Percentiles rank a stretch among this genome's conserved stretches.
These are phyloP conservation scores for Volucella bombylans DNA, from an alignment of 2,888 invertebrate genomes.

Conservation along the genomic window DNA sequence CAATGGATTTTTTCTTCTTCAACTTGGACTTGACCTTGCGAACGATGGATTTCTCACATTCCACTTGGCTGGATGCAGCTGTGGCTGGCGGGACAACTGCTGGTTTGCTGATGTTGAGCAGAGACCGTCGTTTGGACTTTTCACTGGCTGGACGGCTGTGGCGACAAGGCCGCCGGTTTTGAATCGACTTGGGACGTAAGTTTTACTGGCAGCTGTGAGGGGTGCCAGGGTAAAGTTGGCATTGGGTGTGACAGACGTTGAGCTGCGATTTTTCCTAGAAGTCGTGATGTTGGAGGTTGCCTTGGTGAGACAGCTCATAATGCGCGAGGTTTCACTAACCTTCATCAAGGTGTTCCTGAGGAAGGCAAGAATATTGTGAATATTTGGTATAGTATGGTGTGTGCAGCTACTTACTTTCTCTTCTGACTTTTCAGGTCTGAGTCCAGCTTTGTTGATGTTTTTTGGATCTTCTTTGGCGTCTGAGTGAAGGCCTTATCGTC, in stretches of 20 bases:
- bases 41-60: slow-evolving; percentile 83
- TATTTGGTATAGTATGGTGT: neutral
- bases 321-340: slow-evolving; percentile 78
- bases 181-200: slow-evolving; percentile 81
- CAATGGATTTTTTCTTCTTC: slow-evolving; percentile 77
- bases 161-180: slow-evolving; percentile 85
- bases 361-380: neutral
- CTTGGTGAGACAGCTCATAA: slow-evolving; percentile 77
- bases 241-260: slow-evolving; percentile 76
- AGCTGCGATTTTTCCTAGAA: slow-evolving; percentile 81
- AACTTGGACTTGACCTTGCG: slow-evolving; percentile 80
- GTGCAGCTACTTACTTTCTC: slow-evolving; percentile 39
- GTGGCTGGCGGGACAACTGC: slow-evolving; percentile 28
- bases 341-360: slow-evolving; percentile 77
- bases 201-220: slow-evolving; percentile 57
- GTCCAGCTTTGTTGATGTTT: slow-evolving; percentile 40
- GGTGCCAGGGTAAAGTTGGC: slow-evolving; percentile 54
- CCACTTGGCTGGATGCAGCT: slow-evolving; percentile 76
- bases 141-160: slow-evolving; percentile 81
- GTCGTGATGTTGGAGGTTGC: slow-evolving; percentile 29
- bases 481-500: slow-evolving; percentile 16
- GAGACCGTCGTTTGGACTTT: slow-evolving; percentile 75
- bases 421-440: slow-evolving; percentile 45
- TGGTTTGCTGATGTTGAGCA: slow-evolving; percentile 37
- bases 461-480: slow-evolving; percentile 39